These are phyloP conservation scores for Lampris incognitus DNA, from an alignment of 2,113 vertebrate genomes.

Conservation along the genomic window DNA sequence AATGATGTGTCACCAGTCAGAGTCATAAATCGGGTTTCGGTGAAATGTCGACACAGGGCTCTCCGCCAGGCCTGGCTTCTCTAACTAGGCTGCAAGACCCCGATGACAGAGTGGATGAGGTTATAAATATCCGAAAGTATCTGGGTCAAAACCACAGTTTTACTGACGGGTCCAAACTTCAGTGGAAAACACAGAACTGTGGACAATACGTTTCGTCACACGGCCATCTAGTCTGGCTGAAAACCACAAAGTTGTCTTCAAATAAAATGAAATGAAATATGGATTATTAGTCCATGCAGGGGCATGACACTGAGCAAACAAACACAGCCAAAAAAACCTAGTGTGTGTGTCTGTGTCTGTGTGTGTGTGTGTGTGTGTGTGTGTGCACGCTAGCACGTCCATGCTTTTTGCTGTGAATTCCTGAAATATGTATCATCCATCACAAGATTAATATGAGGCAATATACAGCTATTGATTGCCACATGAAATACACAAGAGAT, in stretches of 20 bases:
- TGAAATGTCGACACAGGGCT: background rate
- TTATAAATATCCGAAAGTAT: slow-evolving; percentile 46
- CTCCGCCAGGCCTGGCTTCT: slow-evolving; percentile 16
- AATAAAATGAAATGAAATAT: slow-evolving; percentile 1
- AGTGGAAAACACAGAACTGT: background rate
- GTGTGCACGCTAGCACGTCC: background rate
- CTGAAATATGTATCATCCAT: too few species aligned
- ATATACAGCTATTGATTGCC: too few species aligned
- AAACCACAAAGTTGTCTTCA: background rate
- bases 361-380: background rate
- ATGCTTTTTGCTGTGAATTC: too few species aligned
- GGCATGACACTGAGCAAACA: too few species aligned
- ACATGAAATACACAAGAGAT: too few species aligned
- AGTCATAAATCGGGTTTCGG: too few species aligned
- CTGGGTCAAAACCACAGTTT: slow-evolving; percentile 33
- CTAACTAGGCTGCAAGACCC: slow-evolving; percentile 27
- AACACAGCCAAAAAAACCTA: background rate
- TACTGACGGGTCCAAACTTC: slow-evolving; percentile 8
- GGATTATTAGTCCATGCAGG: too few species aligned
- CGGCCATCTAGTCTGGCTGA: background rate
- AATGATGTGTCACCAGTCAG: too few species aligned
- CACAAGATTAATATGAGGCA: too few species aligned
- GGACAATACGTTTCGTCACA: background rate
- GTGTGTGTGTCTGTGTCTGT: background rate
- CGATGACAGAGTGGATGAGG: slow-evolving; percentile 16